Evolutionary conservation across 2,797 vertebrate species (phyloP), one percentile per base, ranked within the genome.

Genomic region (Micrastur ruficollis): DNA sequence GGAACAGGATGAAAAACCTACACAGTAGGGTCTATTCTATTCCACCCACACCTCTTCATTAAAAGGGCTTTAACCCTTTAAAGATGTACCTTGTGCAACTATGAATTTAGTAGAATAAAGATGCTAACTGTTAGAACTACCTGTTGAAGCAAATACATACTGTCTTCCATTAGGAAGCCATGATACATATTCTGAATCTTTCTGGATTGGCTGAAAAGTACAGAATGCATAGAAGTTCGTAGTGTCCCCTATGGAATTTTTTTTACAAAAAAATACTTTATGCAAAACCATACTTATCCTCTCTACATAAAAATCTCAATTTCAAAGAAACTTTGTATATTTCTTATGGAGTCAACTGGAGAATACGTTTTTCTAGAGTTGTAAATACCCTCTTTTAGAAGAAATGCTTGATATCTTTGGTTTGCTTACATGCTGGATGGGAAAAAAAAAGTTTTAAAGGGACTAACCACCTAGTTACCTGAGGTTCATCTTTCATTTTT

Each of bases 351-450:
- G 17, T 81, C 40, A 84, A 71, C 10, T 10, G 26, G 22, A 90
- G 34, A 93, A 72, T 31, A 52, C 4, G 22, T 80, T 92, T 89
- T 53, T 92, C 32, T 72, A 61, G 25, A 72, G 11, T 8, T 78
- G 17, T 44, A 89, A 80, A 80, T 86, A 81, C 25, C 22, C 42
- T 88, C 53, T 93, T 70, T 26, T 55, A 71, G 66, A 96, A 87
- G 10, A 93, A 90, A 89, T 49, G 19, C 36, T 81, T 82, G 7
- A 1, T 76, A n/a, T 97, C 95, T 98, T 97, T 98, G 95, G 97
- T 96, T 94, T 96, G 68, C 50, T 90, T 81, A 67, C 18, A 74
- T 53, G 56, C 55, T 93, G 55, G 25, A 80, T 81, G 42, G n/a
- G 49, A 86, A 68, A 79, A 38, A 75, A 76, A 17, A 23, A 50